Conservation (phyloP, 2,888 invertebrate genomes). For the Spodoptera littoralis region DNA sequence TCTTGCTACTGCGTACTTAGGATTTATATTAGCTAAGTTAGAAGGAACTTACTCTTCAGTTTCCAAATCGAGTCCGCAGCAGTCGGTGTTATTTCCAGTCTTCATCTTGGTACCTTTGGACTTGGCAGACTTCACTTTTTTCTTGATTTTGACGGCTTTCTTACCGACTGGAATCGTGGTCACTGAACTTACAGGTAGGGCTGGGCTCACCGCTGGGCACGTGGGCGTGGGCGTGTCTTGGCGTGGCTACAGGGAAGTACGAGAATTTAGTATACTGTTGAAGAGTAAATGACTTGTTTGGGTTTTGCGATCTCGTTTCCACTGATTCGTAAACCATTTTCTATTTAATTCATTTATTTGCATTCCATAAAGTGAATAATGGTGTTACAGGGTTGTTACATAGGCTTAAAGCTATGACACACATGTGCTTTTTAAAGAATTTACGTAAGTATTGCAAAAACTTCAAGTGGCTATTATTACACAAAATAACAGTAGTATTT, state of each 20-base stretch:
- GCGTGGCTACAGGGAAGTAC: conserved; percentile 66
- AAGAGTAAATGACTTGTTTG: conserved; percentile 13
- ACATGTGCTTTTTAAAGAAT: too few relatives aligned
- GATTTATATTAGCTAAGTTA: not conserved
- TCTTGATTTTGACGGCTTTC: conserved; percentile 72
- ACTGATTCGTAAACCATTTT: too few relatives aligned
- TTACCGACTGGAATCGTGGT: conserved; percentile 72
- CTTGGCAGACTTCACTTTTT: conserved; percentile 70
- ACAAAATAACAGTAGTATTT: conserved; percentile 1
- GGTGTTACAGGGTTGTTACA: too few relatives aligned
- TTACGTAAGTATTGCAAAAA: too few relatives aligned
- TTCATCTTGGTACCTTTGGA: conserved; percentile 70
- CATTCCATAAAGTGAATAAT: too few relatives aligned
- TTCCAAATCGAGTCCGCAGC: conserved; percentile 67
- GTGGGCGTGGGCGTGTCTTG: conserved; percentile 77
- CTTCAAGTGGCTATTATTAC: too few relatives aligned
- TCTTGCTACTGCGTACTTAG: too few relatives aligned
- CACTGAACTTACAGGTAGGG: conserved; percentile 80
- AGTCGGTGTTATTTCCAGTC: conserved; percentile 67
- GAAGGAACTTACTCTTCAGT: conserved; percentile 75
- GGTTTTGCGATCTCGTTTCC: conserved; percentile 6
- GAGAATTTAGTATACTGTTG: conserved; percentile 6
- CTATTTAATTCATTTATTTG: too few relatives aligned
- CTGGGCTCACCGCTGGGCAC: conserved; percentile 79
- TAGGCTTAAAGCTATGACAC: too few relatives aligned